Evolutionary conservation across 1,140 invertebrate species (phyloP).

Genomic region (Helicoverpa armigera): DNA sequence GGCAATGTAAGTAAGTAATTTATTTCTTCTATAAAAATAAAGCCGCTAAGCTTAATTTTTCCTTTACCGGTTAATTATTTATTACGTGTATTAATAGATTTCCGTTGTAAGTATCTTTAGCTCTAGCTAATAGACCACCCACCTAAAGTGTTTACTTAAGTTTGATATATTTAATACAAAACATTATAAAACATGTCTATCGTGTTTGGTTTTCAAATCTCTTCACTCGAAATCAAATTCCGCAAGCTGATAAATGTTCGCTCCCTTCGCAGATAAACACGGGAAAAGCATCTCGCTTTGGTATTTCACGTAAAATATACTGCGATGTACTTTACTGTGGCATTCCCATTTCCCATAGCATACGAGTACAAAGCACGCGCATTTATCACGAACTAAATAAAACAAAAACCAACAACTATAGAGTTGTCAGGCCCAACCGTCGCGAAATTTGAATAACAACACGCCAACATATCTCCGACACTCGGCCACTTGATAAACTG

Average conservation of each 20-base stretch:
- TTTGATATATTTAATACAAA: too few species aligned
- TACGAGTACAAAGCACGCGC: slow-evolving; percentile 35
- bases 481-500: slow-evolving; percentile 8
- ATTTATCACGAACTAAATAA: slow-evolving; percentile 48
- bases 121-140: too few species aligned
- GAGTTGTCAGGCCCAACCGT: slow-evolving; percentile 38
- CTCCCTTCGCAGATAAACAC: slow-evolving; percentile 4
- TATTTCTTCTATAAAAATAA: too few species aligned
- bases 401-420: slow-evolving; percentile 29
- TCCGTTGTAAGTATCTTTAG: too few species aligned
- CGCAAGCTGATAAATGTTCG: not conserved
- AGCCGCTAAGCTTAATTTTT: too few species aligned
- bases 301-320: slow-evolving; percentile 32
- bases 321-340: slow-evolving; percentile 32
- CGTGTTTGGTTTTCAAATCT: too few species aligned
- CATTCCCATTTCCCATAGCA: slow-evolving; percentile 39
- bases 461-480: slow-evolving; percentile 7
- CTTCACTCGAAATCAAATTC: too few species aligned
- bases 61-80: too few species aligned
- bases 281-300: not conserved
- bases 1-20: too few species aligned
- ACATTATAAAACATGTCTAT: not conserved
- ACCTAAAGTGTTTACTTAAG: too few species aligned
- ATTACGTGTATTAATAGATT: too few species aligned
- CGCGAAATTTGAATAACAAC: slow-evolving; percentile 43